Conservation (phyloP, 2,113 vertebrate genomes). For the Grus americana region DNA sequence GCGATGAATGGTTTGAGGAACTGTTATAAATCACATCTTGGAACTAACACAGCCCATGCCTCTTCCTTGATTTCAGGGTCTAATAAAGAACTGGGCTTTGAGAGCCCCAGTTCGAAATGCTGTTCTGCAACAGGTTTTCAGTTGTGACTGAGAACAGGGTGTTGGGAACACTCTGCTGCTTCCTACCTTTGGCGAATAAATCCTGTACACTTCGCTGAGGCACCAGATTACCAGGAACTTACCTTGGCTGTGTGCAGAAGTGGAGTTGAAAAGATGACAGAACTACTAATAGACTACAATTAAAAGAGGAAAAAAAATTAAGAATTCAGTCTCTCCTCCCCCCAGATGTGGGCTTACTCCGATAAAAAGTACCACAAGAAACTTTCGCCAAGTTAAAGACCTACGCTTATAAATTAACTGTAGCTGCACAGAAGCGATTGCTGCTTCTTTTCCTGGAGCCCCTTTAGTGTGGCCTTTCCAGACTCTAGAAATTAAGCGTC, state of each 20-base stretch:
- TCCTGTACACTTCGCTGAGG: conserved; percentile 12
- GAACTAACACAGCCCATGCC: not conserved
- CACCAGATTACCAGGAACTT: conserved; percentile 41
- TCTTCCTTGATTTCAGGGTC: not conserved
- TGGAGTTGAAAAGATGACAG: conserved; percentile 16
- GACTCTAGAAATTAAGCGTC: not conserved
- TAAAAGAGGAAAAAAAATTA: not conserved
- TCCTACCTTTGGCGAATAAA: conserved; percentile 58
- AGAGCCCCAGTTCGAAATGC: not conserved
- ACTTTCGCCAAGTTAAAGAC: not conserved
- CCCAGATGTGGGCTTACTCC: not conserved
- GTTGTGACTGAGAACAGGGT: not conserved
- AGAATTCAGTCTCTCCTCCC: not conserved
- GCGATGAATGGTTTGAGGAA: not conserved
- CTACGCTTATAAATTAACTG: not conserved
- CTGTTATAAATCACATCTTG: not conserved
- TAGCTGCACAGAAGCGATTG: not conserved
- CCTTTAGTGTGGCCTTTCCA: not conserved
- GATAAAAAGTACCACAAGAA: not conserved
- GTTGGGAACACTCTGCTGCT: not conserved
- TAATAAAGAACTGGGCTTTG: not conserved
- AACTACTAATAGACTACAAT: conserved; percentile 5
- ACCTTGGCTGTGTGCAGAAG: conserved; percentile 37
- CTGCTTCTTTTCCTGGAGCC: not conserved
- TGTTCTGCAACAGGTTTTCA: not conserved